Evolutionary conservation across 92 coral and sea anemone species (phyloP), one percentile per base, ranked within the genome.

Genomic region (Actinostola sp.): DNA sequence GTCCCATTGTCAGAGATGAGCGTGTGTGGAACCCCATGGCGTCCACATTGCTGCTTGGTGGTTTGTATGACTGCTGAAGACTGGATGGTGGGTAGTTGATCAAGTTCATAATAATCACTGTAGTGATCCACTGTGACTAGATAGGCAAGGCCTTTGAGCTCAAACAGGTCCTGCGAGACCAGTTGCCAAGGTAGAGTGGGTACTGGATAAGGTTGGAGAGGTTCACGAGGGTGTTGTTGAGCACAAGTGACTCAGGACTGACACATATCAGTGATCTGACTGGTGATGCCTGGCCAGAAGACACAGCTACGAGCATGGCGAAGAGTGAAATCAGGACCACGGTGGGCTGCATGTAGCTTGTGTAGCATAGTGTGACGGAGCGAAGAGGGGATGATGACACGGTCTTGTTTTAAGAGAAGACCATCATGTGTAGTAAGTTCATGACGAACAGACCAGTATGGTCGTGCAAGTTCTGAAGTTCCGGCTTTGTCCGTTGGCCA

Each of bases 381-480:
- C n/a, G 84, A 63, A 3, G 51, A 66, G 26, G 87, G 88, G 27
- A 82, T 75, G 53, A 83, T 38, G 49, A 76, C 83, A 59, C 82
- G 83, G 67, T 86, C 84, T 75, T 81, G 67, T 63, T 86, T 81
- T n/a, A n/a, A n/a, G n/a, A n/a, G n/a, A n/a, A n/a, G n/a, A n/a
- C n/a, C n/a, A n/a, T n/a, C n/a, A n/a, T n/a, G n/a, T n/a, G n/a
- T n/a, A n/a, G n/a, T n/a, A n/a, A n/a, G n/a, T n/a, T n/a, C n/a
- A n/a, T n/a, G n/a, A n/a, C n/a, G n/a, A n/a, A n/a, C n/a, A n/a
- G n/a, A n/a, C n/a, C n/a, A n/a, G n/a, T n/a, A n/a, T n/a, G n/a
- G n/a, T n/a, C n/a, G n/a, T n/a, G n/a, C n/a, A n/a, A n/a, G n/a
- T n/a, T n/a, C n/a, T n/a, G n/a, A n/a, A n/a, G n/a, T n/a, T n/a